phyloP scores from a whole-genome alignment of 1,140 invertebrate species.

The Drosophila arizonae region DNA sequence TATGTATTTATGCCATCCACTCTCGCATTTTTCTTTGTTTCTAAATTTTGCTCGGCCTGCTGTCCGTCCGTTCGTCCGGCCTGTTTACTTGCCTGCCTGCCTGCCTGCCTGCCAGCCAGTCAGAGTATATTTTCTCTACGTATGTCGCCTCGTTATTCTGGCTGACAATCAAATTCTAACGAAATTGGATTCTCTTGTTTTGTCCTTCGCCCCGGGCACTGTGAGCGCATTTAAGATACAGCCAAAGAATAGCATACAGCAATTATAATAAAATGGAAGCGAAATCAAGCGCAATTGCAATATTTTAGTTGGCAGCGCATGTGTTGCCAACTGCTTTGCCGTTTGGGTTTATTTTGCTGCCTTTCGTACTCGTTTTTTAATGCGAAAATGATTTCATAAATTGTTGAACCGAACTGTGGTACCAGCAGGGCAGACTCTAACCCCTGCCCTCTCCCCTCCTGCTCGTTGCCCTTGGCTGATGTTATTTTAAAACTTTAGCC shows the following conservation, averaged over 20 bases:
- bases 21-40: slow-evolving; percentile 58
- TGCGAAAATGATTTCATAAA: slow-evolving; percentile 71
- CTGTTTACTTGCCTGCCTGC: slow-evolving; percentile 10
- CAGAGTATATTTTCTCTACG: neutral
- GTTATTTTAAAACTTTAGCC: slow-evolving; percentile 65
- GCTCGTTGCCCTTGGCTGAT: slow-evolving; percentile 20
- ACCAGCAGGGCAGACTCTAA: neutral
- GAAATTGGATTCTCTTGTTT: slow-evolving; percentile 75
- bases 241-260: slow-evolving; percentile 26
- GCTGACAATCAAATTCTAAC: slow-evolving; percentile 79
- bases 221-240: slow-evolving; percentile 43
- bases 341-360: slow-evolving; percentile 11
- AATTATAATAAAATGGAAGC: slow-evolving; percentile 40
- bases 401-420: neutral
- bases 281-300: slow-evolving; percentile 55
- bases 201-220: slow-evolving; percentile 19
- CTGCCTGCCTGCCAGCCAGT: slow-evolving; percentile 8
- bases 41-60: slow-evolving; percentile 50
- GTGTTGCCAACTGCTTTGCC: slow-evolving; percentile 53
- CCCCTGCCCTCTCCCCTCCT: neutral
- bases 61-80: slow-evolving; percentile 21
- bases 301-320: slow-evolving; percentile 57
- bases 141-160: slow-evolving; percentile 63
- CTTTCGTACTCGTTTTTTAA: slow-evolving; percentile 52
- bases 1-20: slow-evolving; percentile 50